phyloP scores from a whole-genome alignment of 37 sponge, comb jelly and placozoan genomes.

The Oopsacas minuta region DNA sequence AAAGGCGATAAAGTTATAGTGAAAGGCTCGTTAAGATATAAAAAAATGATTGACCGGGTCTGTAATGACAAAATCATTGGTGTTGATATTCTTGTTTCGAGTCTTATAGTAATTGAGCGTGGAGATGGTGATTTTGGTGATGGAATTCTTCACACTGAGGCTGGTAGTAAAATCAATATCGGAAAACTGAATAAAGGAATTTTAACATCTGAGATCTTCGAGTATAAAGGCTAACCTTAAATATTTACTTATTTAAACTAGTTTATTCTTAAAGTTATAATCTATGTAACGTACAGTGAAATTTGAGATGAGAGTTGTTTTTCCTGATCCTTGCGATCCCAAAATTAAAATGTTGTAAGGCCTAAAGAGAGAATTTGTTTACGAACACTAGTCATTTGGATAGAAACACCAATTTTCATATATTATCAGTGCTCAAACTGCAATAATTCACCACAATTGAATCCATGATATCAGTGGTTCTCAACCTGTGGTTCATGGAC shows the following conservation, averaged over 20 bases:
- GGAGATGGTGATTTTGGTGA: neutral
- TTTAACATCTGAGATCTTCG: neutral
- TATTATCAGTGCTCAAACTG: no score
- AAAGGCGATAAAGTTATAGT: neutral
- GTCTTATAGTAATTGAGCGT: neutral
- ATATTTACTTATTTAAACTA: neutral
- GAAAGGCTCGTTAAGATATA: neutral
- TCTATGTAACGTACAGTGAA: neutral
- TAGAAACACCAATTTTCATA: no score
- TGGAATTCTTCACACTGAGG: neutral
- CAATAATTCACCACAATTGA: no score
- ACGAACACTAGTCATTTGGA: no score
- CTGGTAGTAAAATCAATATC: neutral
- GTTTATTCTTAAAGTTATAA: neutral
- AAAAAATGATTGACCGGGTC: neutral
- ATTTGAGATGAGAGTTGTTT: slow-evolving; percentile 13
- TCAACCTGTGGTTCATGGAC: no score
- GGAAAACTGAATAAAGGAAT: neutral
- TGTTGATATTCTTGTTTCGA: neutral
- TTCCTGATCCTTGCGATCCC: slow-evolving; percentile 8
- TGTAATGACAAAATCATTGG: neutral
- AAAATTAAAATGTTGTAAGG: slow-evolving; percentile 7
- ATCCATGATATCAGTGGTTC: no score
- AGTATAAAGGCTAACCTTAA: neutral
- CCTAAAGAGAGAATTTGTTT: neutral